Evolutionary conservation across 2,797 vertebrate species (phyloP).

Genomic region (Tapirus indicus): DNA sequence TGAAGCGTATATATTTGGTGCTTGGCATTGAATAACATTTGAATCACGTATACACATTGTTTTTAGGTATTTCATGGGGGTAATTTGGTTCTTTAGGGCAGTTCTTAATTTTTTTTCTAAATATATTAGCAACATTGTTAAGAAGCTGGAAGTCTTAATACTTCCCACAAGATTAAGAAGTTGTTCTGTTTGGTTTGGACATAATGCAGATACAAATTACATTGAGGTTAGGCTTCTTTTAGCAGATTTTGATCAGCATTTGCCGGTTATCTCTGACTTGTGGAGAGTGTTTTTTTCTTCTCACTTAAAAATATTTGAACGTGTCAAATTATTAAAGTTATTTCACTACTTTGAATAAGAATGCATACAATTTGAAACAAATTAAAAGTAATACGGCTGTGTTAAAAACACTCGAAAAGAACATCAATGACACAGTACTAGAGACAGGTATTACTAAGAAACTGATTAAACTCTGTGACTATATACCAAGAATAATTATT

Average conservation of each 20-base stretch:
- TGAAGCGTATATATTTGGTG: neutral
- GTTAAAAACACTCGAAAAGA: neutral
- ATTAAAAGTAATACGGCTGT: neutral
- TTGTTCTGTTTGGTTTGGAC: neutral
- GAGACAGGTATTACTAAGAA: neutral
- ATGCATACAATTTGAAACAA: neutral
- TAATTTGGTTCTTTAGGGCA: neutral
- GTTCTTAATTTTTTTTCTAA: neutral
- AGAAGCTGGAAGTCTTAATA: neutral
- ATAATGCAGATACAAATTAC: neutral
- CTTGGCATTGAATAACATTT: neutral
- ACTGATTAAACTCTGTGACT: neutral
- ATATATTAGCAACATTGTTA: neutral
- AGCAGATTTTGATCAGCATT: neutral
- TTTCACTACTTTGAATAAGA: neutral
- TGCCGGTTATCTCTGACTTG: neutral
- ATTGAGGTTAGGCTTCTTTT: neutral
- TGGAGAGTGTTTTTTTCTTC: neutral
- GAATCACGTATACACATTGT: neutral
- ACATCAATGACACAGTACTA: neutral
- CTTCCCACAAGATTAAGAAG: neutral
- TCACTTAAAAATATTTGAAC: neutral
- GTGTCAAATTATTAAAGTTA: neutral
- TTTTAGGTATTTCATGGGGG: neutral
- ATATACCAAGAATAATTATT: neutral